These are phyloP conservation scores for Pelvicachromis taeniatus DNA, from an alignment of 2,113 vertebrate genomes.

Conservation along the genomic window DNA sequence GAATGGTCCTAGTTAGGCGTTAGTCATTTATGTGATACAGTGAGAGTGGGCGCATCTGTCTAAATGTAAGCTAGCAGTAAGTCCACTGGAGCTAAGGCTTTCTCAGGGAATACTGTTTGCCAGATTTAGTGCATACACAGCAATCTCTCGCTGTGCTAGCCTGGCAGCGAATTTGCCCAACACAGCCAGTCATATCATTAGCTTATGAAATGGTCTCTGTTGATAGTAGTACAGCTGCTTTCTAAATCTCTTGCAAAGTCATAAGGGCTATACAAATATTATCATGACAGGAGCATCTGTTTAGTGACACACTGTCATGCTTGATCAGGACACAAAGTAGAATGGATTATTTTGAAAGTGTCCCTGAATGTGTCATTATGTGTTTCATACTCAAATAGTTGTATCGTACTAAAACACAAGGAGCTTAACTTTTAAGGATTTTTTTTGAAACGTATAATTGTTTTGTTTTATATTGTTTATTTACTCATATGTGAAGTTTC, in stretches of 20 bases:
- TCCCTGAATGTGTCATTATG: neutral
- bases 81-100: neutral
- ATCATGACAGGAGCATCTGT: neutral
- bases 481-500: neutral
- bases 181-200: conserved; percentile 11
- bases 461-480: neutral
- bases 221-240: conserved; percentile 13
- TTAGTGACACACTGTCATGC: neutral
- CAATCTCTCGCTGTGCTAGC: neutral
- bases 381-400: neutral
- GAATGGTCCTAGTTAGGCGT: neutral
- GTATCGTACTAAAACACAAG: neutral
- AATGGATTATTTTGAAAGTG: neutral
- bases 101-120: neutral
- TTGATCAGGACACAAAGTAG: neutral
- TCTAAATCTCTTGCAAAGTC: conserved; percentile 7
- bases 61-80: neutral
- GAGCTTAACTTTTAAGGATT: neutral
- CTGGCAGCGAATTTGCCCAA: neutral
- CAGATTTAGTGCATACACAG: neutral
- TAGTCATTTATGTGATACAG: neutral
- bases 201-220: conserved; percentile 7
- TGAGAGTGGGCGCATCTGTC: neutral
- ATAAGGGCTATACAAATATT: neutral
- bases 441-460: neutral